Evolutionary conservation across 2,113 vertebrate genomes (phyloP), one percentile per base, ranked within the genome.

Genomic region (Fregata magnificens): DNA sequence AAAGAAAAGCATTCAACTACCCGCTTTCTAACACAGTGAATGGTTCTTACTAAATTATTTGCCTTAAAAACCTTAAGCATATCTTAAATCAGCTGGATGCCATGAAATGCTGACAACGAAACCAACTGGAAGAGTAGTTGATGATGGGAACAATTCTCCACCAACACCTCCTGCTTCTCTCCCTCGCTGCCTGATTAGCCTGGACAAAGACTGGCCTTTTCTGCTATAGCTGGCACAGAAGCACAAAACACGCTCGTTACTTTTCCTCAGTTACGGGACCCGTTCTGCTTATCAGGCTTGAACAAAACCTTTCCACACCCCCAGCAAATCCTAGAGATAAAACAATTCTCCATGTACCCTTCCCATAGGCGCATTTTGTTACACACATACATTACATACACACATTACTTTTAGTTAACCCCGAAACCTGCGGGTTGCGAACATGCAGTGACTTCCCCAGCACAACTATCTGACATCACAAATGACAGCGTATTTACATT

Each of bases 171-270:
- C 24, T 47, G 11, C 6, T 24, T 10, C 32, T 34, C 36, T 47
- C 52, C n/a, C 40, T 34, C 11, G 0, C 4, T 5, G 21, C 11
- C 17, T 1, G 0, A 5, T 2, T 1, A 34, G 5, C 24, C 59
- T 16, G 38, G 38, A 12, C 36, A 44, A 31, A 73, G 40, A 26
- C 8, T 5, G 4, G 10, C 38, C 31, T 36, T 16, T 14, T 17
- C 66, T 62, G 34, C 66, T 9, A 1, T 0, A 11, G 42, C 59
- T 26, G 49, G 9, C 0, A 0, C 36, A 53, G 28, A 44, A 42
- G 28, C 55, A 56, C n/a, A 36, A 5, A 9, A 34, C 28, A 4
- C 0, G 5, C 13, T 36, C 8, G 1, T n/a, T 20, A 9, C 2
- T 24, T 24, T 13, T 14, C 17, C 67, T 42, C 58, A 26, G 10